These are phyloP conservation scores for Rafetus swinhoei DNA, from an alignment of 2,113 vertebrate species.

Conservation along the genomic window DNA sequence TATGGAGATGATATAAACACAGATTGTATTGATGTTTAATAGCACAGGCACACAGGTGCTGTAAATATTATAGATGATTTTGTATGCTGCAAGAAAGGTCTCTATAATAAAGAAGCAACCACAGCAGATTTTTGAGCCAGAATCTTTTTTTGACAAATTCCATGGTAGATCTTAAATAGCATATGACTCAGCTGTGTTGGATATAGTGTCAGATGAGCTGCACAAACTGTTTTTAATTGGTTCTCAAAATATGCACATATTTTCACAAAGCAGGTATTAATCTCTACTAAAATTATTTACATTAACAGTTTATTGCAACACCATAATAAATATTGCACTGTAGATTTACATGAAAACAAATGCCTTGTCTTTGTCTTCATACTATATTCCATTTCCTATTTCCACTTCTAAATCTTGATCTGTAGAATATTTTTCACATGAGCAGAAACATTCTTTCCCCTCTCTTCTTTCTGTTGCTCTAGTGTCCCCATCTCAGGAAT, in stretches of 20 bases:
- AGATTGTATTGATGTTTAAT: constrained; percentile 82
- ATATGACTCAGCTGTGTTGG: constrained; percentile 36
- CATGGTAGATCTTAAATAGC: constrained; percentile 49
- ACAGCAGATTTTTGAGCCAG: constrained; percentile 66
- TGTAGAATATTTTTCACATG: background rate
- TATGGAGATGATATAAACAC: constrained; percentile 85
- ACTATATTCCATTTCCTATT: background rate
- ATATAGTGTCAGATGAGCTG: constrained; percentile 5
- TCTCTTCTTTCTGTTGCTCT: background rate
- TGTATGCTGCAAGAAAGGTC: constrained; percentile 59
- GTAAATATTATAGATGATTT: constrained; percentile 75
- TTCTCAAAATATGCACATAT: constrained; percentile 42
- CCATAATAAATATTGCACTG: constrained; percentile 7
- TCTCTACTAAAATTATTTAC: constrained; percentile 6
- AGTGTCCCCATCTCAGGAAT: background rate
- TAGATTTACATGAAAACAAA: constrained; percentile 36
- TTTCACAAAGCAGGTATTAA: constrained; percentile 50
- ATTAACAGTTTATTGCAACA: constrained; percentile 28
- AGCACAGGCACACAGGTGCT: constrained; percentile 69
- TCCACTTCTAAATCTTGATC: background rate
- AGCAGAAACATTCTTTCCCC: background rate
- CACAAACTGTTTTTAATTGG: constrained; percentile 71
- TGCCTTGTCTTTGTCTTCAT: background rate
- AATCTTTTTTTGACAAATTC: constrained; percentile 74
- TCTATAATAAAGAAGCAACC: constrained; percentile 67